Conservation (phyloP, 1,140 invertebrate species). For the Megalonaias nervosa region DNA sequence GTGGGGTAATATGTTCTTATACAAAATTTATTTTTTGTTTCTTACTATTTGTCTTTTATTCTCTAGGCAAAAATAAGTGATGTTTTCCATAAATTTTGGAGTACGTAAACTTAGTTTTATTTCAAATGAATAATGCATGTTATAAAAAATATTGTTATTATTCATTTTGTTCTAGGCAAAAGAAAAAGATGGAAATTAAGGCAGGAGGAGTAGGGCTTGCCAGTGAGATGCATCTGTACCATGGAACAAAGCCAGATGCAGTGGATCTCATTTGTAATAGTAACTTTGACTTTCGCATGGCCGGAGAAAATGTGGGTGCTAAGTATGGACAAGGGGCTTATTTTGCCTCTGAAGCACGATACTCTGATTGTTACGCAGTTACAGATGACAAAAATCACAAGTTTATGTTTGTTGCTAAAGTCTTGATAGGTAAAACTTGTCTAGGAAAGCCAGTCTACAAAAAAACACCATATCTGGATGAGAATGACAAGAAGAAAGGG, state of each 20-base stretch:
- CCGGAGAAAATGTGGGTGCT: constrained; percentile 35
- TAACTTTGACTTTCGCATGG: constrained; percentile 48
- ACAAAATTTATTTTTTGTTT: too few relatives aligned
- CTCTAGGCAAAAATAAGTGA: too few relatives aligned
- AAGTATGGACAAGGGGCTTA: constrained; percentile 46
- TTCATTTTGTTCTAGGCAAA: constrained; percentile 32
- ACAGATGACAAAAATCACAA: constrained; percentile 28
- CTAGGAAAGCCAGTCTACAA: constrained; percentile 27
- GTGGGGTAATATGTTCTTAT: too few relatives aligned
- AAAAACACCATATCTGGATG: constrained; percentile 33
- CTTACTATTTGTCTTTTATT: too few relatives aligned
- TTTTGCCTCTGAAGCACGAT: constrained; percentile 17
- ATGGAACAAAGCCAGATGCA: constrained; percentile 40
- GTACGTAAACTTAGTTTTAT: too few relatives aligned
- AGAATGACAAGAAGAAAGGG: constrained; percentile 19
- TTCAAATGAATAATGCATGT: too few relatives aligned
- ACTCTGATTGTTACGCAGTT: constrained; percentile 40
- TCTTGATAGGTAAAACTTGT: constrained; percentile 34
- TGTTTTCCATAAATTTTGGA: too few relatives aligned
- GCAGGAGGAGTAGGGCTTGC: constrained; percentile 20
- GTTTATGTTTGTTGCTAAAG: constrained; percentile 45
- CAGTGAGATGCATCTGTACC: constrained; percentile 43
- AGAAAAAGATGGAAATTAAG: constrained; percentile 29
- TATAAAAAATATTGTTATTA: background rate
- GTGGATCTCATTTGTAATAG: constrained; percentile 39